Evolutionary conservation across 2,797 vertebrate species (phyloP).

Genomic region (Neostethus bicornis): DNA sequence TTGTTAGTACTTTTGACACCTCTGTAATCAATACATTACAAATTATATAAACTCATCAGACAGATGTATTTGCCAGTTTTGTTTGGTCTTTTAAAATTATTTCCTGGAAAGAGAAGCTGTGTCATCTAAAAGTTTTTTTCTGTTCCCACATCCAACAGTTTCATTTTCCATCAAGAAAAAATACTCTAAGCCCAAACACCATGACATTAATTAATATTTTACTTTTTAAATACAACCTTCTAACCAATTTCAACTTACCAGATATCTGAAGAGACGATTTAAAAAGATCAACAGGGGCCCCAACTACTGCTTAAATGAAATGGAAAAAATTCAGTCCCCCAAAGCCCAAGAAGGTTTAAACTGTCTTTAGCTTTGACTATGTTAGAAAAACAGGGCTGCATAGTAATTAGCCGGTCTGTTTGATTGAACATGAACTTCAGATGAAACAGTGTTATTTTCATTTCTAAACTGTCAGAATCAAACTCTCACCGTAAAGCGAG

Average conservation of each 20-base stretch:
- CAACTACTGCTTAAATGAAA: slow-evolving; percentile 35
- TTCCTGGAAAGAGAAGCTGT: slow-evolving; percentile 51
- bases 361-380: slow-evolving; percentile 43
- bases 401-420: slow-evolving; percentile 20
- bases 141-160: slow-evolving; percentile 43
- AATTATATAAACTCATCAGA: slow-evolving; percentile 44
- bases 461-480: slow-evolving; percentile 9
- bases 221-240: slow-evolving; percentile 57
- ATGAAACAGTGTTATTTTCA: slow-evolving; percentile 19
- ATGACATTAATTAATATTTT: slow-evolving; percentile 63
- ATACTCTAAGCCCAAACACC: slow-evolving; percentile 12
- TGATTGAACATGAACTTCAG: slow-evolving; percentile 26
- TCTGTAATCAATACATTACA: too few relatives aligned
- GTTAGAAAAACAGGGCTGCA: slow-evolving; percentile 40
- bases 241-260: slow-evolving; percentile 62
- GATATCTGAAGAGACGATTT: slow-evolving; percentile 58
- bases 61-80: too few relatives aligned
- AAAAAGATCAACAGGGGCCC: slow-evolving; percentile 53
- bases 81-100: slow-evolving; percentile 18
- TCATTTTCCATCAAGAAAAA: slow-evolving; percentile 53
- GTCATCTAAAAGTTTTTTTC: slow-evolving; percentile 37
- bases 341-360: slow-evolving; percentile 29
- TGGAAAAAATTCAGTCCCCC: slow-evolving; percentile 44
- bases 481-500: slow-evolving; percentile 15
- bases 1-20: too few relatives aligned